Evolutionary conservation across 2,797 vertebrate genomes (phyloP), one percentile per base, ranked within the genome.

Genomic region (Mormyrus hasselquistii): DNA sequence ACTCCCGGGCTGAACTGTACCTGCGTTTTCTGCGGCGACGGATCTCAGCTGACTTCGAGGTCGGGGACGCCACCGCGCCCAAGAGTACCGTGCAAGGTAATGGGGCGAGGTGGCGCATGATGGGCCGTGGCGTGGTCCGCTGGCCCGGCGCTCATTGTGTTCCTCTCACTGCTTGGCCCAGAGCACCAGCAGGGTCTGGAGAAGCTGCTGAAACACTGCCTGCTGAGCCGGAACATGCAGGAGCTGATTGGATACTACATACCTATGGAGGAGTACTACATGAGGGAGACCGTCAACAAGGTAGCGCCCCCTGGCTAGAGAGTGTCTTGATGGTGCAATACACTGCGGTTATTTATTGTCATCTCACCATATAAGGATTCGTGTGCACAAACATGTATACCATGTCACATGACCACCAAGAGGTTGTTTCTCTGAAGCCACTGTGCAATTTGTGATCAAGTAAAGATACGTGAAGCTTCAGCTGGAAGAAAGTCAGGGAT

Each of bases 251-350:
- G 99, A 69, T 98, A 96, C 88, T 99, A 99, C 87, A 96, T 99
- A 91, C 98, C 98, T 69, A 99, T 99, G 99, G 99, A 99, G 91
- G 97, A 99, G 90, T 99, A 98, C 92, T 99, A 98, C 95, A 99
- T 99, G 99, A 97, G 97, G 89, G 99, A 99, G 93, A 98, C 97
- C 0, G 98, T 99, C 90, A 99, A 97, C 94, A 99, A 99, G 98
- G 98, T 99, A 91, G 0, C 14, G 16, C 6, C 38, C 12, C 14
- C 41, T 85, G 22, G 52, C 49, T 8, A 4, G 9, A 53, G 22
- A 34, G 22, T 4, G 65, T 69, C 34, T 69, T 69, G 65, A 69
- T 25, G 8, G 22, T 29, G 22, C 10, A 69, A 2, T 8, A 29
- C 62, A 69, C 62, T 34, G 8, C 10, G 10, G 62, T 25, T 34